phyloP scores from a whole-genome alignment of 2,113 vertebrate species.

The Oceanites oceanicus region DNA sequence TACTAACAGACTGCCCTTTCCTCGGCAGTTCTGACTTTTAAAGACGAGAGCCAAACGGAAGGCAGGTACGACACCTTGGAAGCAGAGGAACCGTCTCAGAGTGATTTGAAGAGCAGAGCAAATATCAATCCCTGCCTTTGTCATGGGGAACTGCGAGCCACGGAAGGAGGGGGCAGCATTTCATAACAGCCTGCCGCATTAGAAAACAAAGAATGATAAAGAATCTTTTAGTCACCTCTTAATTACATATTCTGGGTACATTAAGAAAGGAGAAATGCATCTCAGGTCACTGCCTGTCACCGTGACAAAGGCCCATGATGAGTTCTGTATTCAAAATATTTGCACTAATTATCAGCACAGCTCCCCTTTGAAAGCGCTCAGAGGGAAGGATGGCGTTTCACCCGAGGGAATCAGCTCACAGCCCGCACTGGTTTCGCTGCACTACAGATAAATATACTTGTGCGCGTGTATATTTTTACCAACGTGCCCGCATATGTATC shows the following conservation, averaged over 20 bases:
- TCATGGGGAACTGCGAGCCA: not conserved
- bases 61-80: not conserved
- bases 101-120: not conserved
- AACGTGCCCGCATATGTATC: slow-evolving; percentile 35
- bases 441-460: slow-evolving; percentile 44
- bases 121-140: not conserved
- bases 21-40: accelerated
- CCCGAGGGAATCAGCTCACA: slow-evolving; percentile 29
- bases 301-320: slow-evolving; percentile 37
- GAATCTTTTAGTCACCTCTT: slow-evolving; percentile 57
- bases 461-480: slow-evolving; percentile 53
- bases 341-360: slow-evolving; percentile 53
- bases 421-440: not conserved
- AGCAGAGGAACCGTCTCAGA: not conserved
- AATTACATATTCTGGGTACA: slow-evolving; percentile 37
- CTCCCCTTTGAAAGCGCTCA: slow-evolving; percentile 21
- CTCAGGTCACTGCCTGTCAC: slow-evolving; percentile 60
- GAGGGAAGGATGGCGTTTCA: slow-evolving; percentile 16
- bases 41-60: accelerated
- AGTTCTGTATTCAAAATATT: slow-evolving; percentile 67
- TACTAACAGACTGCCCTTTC: accelerated
- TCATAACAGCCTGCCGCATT: slow-evolving; percentile 21
- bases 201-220: slow-evolving; percentile 45
- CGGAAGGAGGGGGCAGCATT: slow-evolving; percentile 35
- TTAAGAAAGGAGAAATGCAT: slow-evolving; percentile 37